These are phyloP conservation scores for Sanderia malayensis DNA, from an alignment of 30 jellyfish, hydroid and myxozoan genomes.

Conservation along the genomic window DNA sequence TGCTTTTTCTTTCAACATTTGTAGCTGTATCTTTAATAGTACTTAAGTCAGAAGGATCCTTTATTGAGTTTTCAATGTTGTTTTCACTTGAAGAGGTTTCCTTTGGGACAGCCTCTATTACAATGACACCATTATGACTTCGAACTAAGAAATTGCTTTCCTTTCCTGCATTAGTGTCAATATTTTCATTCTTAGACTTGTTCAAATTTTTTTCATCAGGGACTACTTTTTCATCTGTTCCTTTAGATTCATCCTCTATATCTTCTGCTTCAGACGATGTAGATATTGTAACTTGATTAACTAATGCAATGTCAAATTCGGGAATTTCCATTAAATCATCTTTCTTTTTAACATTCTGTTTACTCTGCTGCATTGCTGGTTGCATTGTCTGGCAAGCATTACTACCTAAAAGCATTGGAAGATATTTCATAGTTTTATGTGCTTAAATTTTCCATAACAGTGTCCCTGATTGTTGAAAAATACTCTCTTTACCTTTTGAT, in stretches of 20 bases:
- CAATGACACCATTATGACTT: slow-evolving; percentile 46
- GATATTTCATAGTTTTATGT: too few relatives aligned
- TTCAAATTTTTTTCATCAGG: neutral
- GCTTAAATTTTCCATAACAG: too few relatives aligned
- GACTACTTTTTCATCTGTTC: too few relatives aligned
- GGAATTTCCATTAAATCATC: slow-evolving; percentile 4
- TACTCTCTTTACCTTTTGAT: slow-evolving; percentile 1
- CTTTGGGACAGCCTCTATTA: slow-evolving; percentile 1
- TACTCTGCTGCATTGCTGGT: too few relatives aligned
- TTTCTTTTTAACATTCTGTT: neutral
- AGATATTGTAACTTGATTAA: slow-evolving; percentile 45
- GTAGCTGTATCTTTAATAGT: neutral
- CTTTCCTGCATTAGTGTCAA: neutral
- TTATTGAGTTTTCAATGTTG: neutral
- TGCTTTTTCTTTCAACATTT: neutral
- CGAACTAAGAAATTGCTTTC: slow-evolving; percentile 20
- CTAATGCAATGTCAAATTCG: slow-evolving; percentile 40
- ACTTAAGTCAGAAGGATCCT: neutral
- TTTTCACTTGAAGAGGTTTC: neutral
- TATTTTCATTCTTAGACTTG: neutral
- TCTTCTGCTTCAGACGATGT: slow-evolving; percentile 39
- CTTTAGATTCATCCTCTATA: neutral
- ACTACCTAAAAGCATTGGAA: too few relatives aligned
- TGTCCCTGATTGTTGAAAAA: too few relatives aligned
- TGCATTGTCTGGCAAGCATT: too few relatives aligned